phyloP scores from a whole-genome alignment of 2,797 vertebrate genomes.

The Champsocephalus esox region DNA sequence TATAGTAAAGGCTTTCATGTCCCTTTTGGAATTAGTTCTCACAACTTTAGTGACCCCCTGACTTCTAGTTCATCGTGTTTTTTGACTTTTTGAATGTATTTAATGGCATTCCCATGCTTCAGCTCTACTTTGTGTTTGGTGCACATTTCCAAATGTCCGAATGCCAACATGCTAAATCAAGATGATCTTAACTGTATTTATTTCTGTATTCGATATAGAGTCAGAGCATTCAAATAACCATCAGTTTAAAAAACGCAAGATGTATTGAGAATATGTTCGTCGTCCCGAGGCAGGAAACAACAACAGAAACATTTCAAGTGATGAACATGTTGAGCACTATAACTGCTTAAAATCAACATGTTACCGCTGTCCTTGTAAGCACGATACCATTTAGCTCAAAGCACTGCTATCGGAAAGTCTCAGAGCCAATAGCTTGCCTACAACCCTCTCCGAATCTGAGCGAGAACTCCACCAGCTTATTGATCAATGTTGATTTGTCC shows the following conservation, averaged over 20 bases:
- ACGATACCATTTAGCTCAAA: constrained; percentile 7
- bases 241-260: too few species aligned
- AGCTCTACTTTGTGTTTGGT: neutral
- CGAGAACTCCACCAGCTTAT: neutral
- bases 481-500: constrained; percentile 26
- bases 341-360: neutral
- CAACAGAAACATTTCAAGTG: too few species aligned
- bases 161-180: neutral
- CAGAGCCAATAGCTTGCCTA: neutral
- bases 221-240: too few species aligned
- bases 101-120: neutral
- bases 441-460: neutral
- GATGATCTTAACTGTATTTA: too few species aligned
- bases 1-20: neutral
- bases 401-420: too few species aligned
- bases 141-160: neutral
- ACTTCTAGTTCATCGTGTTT: neutral
- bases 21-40: neutral
- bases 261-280: too few species aligned
- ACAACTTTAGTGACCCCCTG: neutral
- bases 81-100: neutral
- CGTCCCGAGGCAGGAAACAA: too few species aligned
- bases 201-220: too few species aligned
- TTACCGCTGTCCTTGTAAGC: neutral
- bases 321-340: neutral